Conservation (phyloP, 2,797 vertebrate species). For the Siniperca obscura region DNA sequence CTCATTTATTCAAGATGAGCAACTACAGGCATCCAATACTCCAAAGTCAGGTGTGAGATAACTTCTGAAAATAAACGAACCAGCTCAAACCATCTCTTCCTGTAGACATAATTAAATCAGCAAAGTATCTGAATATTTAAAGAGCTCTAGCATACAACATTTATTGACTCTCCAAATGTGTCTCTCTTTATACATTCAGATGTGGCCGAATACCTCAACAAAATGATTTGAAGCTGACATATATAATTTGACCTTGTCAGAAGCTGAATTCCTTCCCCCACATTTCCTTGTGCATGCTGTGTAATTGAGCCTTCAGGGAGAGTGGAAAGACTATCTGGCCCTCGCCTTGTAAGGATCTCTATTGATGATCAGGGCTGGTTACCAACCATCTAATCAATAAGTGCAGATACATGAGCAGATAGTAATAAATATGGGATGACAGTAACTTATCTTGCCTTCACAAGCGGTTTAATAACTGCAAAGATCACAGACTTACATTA, state of each 20-base stretch:
- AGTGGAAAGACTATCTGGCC: constrained; percentile 65
- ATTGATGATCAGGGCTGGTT: constrained; percentile 77
- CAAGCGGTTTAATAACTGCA: constrained; percentile 53
- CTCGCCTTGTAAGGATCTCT: constrained; percentile 67
- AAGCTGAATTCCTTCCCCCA: constrained; percentile 48
- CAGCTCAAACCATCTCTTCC: constrained; percentile 34
- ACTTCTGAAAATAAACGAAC: constrained; percentile 44
- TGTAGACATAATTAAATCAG: constrained; percentile 67
- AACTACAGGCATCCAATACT: constrained; percentile 60
- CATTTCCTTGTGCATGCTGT: constrained; percentile 53
- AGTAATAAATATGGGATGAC: constrained; percentile 56
- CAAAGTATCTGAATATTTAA: constrained; percentile 71
- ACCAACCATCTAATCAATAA: constrained; percentile 70
- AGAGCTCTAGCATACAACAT: constrained; percentile 52
- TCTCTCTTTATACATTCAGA: constrained; percentile 65
- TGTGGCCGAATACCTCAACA: constrained; percentile 40
- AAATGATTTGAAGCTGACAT: constrained; percentile 69
- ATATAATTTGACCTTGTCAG: constrained; percentile 79
- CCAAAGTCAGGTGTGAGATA: constrained; percentile 60
- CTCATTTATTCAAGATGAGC: constrained; percentile 60
- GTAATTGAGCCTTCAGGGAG: constrained; percentile 81
- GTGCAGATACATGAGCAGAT: constrained; percentile 60
- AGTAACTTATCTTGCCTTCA: constrained; percentile 47
- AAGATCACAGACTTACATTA: constrained; percentile 57
- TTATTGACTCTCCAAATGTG: constrained; percentile 60